phyloP scores from a whole-genome alignment of 2,113 vertebrate species.

The Zosterops japonicus region DNA sequence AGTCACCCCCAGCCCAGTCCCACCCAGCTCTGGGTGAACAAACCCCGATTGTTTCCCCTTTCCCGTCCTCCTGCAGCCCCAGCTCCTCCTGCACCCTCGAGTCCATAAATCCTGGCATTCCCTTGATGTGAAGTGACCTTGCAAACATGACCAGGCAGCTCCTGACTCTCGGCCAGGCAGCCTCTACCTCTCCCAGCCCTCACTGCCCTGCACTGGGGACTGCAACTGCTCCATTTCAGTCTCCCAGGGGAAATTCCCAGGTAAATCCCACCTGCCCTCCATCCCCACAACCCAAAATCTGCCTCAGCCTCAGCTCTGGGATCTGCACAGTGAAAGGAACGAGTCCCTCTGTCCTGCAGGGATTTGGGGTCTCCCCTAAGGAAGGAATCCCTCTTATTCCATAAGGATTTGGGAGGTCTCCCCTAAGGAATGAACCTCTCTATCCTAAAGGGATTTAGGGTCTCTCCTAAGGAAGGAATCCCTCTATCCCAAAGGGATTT shows the following conservation, averaged over 20 bases:
- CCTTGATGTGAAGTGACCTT: background rate
- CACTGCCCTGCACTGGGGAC: background rate
- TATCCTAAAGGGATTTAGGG: too few species aligned
- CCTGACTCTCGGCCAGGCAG: background rate
- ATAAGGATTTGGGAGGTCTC: too few species aligned
- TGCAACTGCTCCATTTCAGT: background rate
- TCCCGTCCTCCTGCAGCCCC: background rate
- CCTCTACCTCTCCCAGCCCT: background rate
- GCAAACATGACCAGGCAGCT: background rate
- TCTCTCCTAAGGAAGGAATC: too few species aligned
- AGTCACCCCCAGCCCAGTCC: background rate
- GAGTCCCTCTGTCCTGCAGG: background rate
- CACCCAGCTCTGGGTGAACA: background rate
- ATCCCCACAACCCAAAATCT: background rate
- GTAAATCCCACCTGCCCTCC: background rate
- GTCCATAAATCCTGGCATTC: background rate
- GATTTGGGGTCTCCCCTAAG: background rate
- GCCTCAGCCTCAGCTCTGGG: accelerated
- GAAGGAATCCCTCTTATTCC: too few species aligned
- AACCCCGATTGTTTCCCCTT: background rate
- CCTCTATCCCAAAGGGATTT: too few species aligned
- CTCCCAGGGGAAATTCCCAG: background rate
- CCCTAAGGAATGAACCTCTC: too few species aligned
- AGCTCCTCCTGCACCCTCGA: background rate
- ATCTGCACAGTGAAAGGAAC: background rate